A percentile compares a stretch with the other conserved stretches of the same genome.
Evolutionary conservation across 2,113 vertebrate species (phyloP).

Genomic region (Odontesthes bonariensis): DNA sequence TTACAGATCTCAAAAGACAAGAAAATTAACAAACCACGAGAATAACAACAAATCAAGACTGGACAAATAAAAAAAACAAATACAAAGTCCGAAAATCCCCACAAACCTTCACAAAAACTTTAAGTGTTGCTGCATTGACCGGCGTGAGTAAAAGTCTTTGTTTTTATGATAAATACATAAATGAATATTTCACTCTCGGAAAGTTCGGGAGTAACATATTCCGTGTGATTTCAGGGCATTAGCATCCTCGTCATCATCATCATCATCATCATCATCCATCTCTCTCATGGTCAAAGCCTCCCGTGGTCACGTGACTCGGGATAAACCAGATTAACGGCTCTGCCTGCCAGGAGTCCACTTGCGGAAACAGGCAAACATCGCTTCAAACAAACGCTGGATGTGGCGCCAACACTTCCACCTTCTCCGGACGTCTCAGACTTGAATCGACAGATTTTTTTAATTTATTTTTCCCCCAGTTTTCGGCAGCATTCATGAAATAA

Average conservation of each 20-base stretch:
- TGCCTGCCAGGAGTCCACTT: constrained; percentile 23
- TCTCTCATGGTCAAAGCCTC: constrained; percentile 32
- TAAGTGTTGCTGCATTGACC: background rate
- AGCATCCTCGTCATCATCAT: background rate
- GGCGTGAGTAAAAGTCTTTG: background rate
- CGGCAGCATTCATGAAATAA: constrained; percentile 71
- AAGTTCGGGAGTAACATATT: background rate
- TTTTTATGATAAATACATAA: background rate
- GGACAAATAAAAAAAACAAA: no score
- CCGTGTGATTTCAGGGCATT: background rate
- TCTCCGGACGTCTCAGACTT: background rate
- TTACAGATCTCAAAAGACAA: no score
- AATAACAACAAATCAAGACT: no score
- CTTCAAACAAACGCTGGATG: constrained; percentile 37
- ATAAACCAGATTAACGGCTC: constrained; percentile 72
- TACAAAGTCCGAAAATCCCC: no score
- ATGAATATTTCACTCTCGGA: no score
- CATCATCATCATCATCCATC: constrained; percentile 16
- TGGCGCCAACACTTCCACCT: constrained; percentile 32
- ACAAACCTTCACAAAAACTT: background rate
- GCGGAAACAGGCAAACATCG: constrained; percentile 38
- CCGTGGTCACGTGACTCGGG: constrained; percentile 73
- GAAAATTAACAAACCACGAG: no score
- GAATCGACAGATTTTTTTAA: background rate
- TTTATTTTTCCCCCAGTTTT: background rate